phyloP scores from a whole-genome alignment of 2,888 invertebrate genomes.

The Sabatieria punctata region DNA sequence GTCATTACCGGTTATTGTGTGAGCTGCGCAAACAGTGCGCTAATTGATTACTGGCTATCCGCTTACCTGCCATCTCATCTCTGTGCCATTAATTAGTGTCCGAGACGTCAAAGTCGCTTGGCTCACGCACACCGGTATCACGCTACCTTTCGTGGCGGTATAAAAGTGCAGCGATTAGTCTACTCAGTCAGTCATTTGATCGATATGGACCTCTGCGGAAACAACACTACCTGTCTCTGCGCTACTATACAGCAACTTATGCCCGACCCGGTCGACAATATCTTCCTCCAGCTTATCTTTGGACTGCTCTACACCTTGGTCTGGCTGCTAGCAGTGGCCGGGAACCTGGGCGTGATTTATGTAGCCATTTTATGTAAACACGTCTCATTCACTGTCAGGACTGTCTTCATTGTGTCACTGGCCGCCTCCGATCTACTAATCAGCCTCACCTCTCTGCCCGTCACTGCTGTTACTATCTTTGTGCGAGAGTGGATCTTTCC shows the following conservation, averaged over 20 bases:
- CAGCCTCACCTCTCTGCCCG: conserved; percentile 22
- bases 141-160: too few species aligned
- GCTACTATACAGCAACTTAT: not conserved
- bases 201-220: too few species aligned
- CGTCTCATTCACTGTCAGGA: conserved; percentile 23
- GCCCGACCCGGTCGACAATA: conserved; percentile 16
- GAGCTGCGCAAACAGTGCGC: too few species aligned
- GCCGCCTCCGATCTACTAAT: conserved; percentile 17
- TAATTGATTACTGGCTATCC: too few species aligned
- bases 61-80: too few species aligned
- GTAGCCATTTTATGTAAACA: conserved; percentile 8
- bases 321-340: conserved; percentile 22
- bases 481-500: conserved; percentile 26
- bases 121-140: too few species aligned
- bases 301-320: conserved; percentile 23
- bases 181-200: too few species aligned
- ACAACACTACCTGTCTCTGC: not conserved
- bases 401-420: conserved; percentile 17
- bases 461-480: conserved; percentile 26
- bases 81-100: too few species aligned
- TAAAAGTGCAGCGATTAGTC: too few species aligned
- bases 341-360: conserved; percentile 20
- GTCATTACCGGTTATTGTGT: too few species aligned
- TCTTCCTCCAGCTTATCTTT: conserved; percentile 16
- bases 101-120: too few species aligned